Evolutionary conservation across 2,888 invertebrate species (phyloP).

Genomic region (Plagodis dolabraria): DNA sequence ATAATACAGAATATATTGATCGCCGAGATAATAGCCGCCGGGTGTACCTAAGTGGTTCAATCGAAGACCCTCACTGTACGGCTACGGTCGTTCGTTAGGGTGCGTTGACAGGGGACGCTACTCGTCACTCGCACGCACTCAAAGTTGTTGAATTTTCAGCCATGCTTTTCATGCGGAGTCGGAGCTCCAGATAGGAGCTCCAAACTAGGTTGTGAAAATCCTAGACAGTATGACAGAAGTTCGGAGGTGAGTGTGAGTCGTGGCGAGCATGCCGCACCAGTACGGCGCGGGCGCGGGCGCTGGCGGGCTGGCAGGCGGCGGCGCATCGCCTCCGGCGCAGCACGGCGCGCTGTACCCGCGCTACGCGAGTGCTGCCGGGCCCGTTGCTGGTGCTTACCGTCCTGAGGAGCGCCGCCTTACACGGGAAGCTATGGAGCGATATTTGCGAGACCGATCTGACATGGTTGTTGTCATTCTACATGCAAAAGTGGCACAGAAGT

Average conservation of each 20-base stretch:
- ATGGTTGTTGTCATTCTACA: conserved; percentile 99
- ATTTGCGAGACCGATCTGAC: conserved; percentile 96
- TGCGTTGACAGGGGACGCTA: conserved; percentile 31
- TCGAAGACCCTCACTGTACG: conserved; percentile 21
- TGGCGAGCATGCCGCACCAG: conserved; percentile 91
- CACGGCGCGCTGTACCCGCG: conserved; percentile 86
- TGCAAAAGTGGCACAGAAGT: conserved; percentile 99
- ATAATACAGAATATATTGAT: conserved; percentile 81
- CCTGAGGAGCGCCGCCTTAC: conserved; percentile 93
- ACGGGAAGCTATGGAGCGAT: conserved; percentile 97
- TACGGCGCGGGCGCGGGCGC: conserved; percentile 86
- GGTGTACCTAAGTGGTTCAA: conserved; percentile 24
- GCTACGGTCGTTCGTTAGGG: conserved; percentile 21
- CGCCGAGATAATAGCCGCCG: conserved; percentile 51
- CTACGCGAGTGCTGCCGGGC: conserved; percentile 84
- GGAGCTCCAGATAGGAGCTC: conserved; percentile 47
- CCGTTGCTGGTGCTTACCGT: conserved; percentile 86
- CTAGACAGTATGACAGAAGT: conserved; percentile 59
- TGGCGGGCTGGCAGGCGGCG: conserved; percentile 91
- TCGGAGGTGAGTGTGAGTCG: conserved; percentile 74
- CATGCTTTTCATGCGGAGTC: conserved; percentile 32
- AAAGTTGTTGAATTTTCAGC: conserved; percentile 15
- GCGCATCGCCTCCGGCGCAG: conserved; percentile 88
- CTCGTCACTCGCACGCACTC: too few relatives aligned
- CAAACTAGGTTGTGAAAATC: conserved; percentile 40